Base-by-base conservation (phyloP, 1,140 invertebrate genomes). In the Anastrepha obliqua region DNA sequence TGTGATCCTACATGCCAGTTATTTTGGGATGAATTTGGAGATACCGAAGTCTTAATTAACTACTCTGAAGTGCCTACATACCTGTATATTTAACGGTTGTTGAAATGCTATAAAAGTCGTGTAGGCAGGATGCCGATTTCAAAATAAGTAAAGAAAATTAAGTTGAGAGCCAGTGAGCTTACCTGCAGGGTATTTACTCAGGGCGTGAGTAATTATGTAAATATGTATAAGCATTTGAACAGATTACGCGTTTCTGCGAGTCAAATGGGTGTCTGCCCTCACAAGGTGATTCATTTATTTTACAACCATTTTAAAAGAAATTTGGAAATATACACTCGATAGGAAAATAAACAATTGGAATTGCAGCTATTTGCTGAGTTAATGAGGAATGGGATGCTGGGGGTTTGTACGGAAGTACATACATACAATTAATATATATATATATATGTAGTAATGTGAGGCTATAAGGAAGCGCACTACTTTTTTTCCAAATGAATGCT, bases 321-420 rank as follows among this genome's bases (percentile, higher is more conserved):
- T 42, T 67, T 58, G 74, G n/a, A 81, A 20, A 81, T 29, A 81
- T 81, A 58, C 8, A 81, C 74, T 29, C 47, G 47, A 7, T 51
- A 55, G 47, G 20, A 15, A 51, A 81, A 81, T 81, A 81, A 81
- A 81, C 74, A 81, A 20, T 51, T 47, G 15, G 74, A 74, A 9
- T 17, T 44, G 67, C 67, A 44, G 42, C 44, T 44, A 74, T 44
- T 62, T 39, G 29, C 11, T 67, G n/a, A 39, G 8, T 39, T 67
- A 39, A 67, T 62, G 60, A 62, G 17, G 17, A 67, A 39, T 67
- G 29, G 29, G 64, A 9, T 67, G 64, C 20, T 67, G 64, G 64
- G 20, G n/a, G 64, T 67, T n/a, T 67, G 29, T 11, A 67, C 7
- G 3, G 11, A 55, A 11, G 51, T 55, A 55, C 11, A 11, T 55